Percentiles rank a stretch among this genome's conserved stretches.
Evolutionary conservation across 1,140 invertebrate genomes (phyloP).

Genomic region (Euura lappo): DNA sequence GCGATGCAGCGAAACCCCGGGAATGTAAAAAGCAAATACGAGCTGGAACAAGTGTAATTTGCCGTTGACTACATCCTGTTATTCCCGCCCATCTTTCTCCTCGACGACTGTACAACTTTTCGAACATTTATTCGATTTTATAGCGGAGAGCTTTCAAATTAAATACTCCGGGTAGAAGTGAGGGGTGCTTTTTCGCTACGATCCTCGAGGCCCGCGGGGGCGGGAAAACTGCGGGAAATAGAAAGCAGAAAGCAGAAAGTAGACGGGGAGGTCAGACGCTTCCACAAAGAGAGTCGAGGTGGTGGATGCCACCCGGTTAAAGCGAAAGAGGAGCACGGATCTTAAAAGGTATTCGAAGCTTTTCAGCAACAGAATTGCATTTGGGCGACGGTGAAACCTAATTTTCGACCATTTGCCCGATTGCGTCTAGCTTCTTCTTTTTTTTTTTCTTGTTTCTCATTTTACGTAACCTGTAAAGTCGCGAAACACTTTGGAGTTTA

Average conservation of each 20-base stretch:
- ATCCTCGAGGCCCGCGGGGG: not conserved
- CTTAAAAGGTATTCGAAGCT: conserved; percentile 9
- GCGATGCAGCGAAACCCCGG: not conserved
- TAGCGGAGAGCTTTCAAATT: conserved; percentile 9
- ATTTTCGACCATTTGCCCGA: conserved; percentile 12
- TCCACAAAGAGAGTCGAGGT: conserved; percentile 2
- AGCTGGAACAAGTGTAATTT: not conserved
- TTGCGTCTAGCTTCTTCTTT: not conserved
- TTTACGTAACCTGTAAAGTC: not conserved
- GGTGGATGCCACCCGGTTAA: not conserved
- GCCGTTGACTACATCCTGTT: not conserved
- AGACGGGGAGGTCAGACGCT: not conserved
- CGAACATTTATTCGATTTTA: conserved; percentile 5
- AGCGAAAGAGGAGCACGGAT: not conserved
- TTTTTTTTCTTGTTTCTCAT: not conserved
- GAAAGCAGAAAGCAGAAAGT: not conserved
- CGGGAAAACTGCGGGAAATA: conserved; percentile 2
- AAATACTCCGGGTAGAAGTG: not conserved
- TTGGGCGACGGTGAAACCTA: conserved; percentile 9
- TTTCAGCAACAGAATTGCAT: conserved; percentile 12
- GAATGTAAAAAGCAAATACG: not conserved
- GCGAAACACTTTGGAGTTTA: not conserved
- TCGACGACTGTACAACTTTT: not conserved
- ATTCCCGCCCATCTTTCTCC: not conserved
- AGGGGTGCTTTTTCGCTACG: not conserved